Evolutionary conservation across 2,888 invertebrate species (phyloP), one percentile per base, ranked within the genome.

Genomic region (Morpho helenor): DNA sequence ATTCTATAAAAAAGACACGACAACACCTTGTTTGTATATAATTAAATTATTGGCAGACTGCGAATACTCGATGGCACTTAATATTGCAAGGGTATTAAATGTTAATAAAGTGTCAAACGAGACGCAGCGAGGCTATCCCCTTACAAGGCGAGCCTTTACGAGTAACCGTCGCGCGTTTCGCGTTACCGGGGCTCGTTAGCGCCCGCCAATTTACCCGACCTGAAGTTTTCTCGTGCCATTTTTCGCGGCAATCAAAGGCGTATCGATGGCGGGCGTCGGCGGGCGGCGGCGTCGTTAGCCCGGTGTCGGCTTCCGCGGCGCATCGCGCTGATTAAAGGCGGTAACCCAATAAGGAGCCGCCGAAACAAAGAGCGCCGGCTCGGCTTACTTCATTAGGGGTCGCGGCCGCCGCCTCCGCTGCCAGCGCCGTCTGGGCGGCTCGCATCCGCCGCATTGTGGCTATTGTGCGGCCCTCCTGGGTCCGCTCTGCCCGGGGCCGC

Each of bases 361-460:
- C 77, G 76, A 78, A 71, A 75, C 65, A 83, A 84, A 81, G 84
- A 84, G 76, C 79, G 74, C 74, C 71, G 70, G 75, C 75, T 87
- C 84, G 74, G 72, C 75, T 87, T 86, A 84, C 87, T 77, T 85
- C 87, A 86, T 87, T 87, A 87, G 77, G 74, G 73, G 70, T 62
- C 60, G 66, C 67, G 62, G 68, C 52, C 61, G 69, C 71, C 77
- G 74, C 75, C 75, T 74, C 73, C 73, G 74, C 75, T 74, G 69
- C 71, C 72, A 69, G 73, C 69, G 70, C 68, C 71, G 61, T 66
- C 65, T 70, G 73, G 76, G 80, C 76, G 74, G 16, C 75, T 73
- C 74, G 77, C 76, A 75, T 78, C 76, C 72, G 75, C 69, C 73
- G 73, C 72, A 75, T 84, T 85, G 85, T 81, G 77, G 66, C 74